A percentile compares a stretch with the other conserved stretches of the same genome.
Evolutionary conservation across 2,113 vertebrate genomes (phyloP).

Genomic region (Calyptomena viridis): DNA sequence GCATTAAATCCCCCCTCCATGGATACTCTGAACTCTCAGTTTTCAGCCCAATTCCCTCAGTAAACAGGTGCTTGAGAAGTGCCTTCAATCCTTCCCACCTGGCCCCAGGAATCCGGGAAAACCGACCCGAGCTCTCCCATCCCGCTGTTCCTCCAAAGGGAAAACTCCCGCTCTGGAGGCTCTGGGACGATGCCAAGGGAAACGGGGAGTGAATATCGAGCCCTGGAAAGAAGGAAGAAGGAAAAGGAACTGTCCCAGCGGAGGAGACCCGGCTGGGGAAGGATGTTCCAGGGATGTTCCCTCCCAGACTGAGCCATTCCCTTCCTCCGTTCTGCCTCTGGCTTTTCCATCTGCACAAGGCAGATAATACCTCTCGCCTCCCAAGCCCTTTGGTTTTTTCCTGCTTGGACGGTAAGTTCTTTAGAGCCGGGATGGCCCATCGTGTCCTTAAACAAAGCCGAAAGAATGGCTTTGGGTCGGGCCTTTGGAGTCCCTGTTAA

Average conservation of each 20-base stretch:
- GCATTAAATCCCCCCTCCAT: rapidly evolving
- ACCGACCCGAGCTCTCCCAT: rapidly evolving
- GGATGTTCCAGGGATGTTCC: neutral
- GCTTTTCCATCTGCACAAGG: neutral
- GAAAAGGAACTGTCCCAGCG: rapidly evolving
- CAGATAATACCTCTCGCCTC: neutral
- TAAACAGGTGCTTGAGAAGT: neutral
- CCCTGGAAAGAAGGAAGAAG: neutral
- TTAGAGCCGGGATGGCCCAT: neutral
- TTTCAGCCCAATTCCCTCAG: neutral
- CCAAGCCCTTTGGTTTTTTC: neutral
- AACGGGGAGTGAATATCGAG: rapidly evolving
- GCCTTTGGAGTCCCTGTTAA: neutral
- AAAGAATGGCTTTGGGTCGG: neutral
- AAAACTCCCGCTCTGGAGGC: neutral
- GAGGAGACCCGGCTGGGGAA: neutral
- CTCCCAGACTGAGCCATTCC: neutral
- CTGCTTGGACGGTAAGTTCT: neutral
- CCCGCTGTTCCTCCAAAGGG: rapidly evolving
- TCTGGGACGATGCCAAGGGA: neutral
- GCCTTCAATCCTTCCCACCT: neutral
- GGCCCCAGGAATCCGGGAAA: neutral
- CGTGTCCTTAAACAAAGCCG: neutral
- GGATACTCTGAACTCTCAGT: neutral
- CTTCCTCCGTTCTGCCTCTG: neutral